Conservation (phyloP, 2,113 vertebrate species). For the Erinaceus europaeus region DNA sequence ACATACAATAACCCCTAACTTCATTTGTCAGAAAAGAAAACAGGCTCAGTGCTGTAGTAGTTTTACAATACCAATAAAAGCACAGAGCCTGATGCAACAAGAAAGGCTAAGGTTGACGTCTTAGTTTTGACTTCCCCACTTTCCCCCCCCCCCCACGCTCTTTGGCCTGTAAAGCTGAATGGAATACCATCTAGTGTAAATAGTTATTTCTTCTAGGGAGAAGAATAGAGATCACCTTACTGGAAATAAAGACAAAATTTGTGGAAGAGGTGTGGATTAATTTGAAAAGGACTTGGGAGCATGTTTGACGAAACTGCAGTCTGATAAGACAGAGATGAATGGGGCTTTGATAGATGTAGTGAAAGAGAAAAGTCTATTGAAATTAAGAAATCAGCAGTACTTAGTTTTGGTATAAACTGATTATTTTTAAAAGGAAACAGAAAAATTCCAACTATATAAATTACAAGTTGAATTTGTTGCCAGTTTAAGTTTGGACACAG, state of each 20-base stretch:
- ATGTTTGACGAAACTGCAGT: too few relatives aligned
- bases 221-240: neutral
- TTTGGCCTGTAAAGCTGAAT: neutral
- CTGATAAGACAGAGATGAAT: neutral
- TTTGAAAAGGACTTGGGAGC: neutral
- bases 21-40: neutral
- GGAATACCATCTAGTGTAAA: neutral
- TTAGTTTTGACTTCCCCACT: neutral
- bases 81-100: neutral
- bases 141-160: neutral
- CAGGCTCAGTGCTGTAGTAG: neutral
- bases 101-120: neutral
- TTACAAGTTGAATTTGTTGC: constrained; percentile 6
- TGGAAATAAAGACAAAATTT: neutral
- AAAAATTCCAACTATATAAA: neutral
- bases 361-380: neutral
- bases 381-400: constrained; percentile 20
- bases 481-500: constrained; percentile 18
- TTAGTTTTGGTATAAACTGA: neutral
- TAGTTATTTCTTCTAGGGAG: neutral
- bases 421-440: constrained; percentile 37
- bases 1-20: neutral
- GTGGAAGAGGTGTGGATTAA: neutral
- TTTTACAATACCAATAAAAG: neutral
- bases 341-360: neutral